These are phyloP conservation scores for Stenchaetothrips biformis DNA, from an alignment of 2,888 invertebrate species.

Conservation along the genomic window DNA sequence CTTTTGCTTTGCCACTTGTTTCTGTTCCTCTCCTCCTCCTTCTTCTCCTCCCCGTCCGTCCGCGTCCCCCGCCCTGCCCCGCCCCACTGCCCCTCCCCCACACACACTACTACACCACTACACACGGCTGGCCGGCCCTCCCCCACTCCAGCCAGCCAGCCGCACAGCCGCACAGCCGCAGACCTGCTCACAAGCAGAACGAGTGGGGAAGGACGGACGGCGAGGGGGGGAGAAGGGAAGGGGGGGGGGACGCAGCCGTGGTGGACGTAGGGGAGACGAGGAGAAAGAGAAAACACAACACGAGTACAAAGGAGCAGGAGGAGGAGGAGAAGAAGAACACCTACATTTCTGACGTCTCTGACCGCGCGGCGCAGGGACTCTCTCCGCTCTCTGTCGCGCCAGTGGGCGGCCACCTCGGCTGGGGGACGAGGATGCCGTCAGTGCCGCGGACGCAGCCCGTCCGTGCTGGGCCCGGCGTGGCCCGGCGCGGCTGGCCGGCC, in stretches of 20 bases:
- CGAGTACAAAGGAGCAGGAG: not conserved
- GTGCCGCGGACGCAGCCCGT: too few relatives aligned
- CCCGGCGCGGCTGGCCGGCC: too few relatives aligned
- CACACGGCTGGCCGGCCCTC: not conserved
- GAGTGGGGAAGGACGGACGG: slow-evolving; percentile 7
- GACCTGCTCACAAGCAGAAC: slow-evolving; percentile 2
- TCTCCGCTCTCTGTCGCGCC: too few relatives aligned
- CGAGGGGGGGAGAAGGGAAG: slow-evolving; percentile 1
- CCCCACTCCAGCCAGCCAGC: not conserved
- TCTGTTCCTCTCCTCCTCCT: not conserved
- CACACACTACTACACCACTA: not conserved
- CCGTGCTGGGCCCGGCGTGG: too few relatives aligned
- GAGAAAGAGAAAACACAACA: not conserved
- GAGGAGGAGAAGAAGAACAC: not conserved
- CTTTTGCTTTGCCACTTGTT: not conserved
- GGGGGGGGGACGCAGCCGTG: not conserved
- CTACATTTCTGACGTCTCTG: too few relatives aligned
- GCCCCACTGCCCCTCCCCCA: not conserved
- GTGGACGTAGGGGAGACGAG: slow-evolving; percentile 7
- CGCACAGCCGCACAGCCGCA: not conserved
- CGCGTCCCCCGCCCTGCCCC: slow-evolving; percentile 5
- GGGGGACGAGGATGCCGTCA: too few relatives aligned
- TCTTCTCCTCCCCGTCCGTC: not conserved
- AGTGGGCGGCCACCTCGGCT: too few relatives aligned
- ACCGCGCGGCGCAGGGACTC: too few relatives aligned